phyloP scores from a whole-genome alignment of 2,113 vertebrate species.

The Dasypus novemcinctus region DNA sequence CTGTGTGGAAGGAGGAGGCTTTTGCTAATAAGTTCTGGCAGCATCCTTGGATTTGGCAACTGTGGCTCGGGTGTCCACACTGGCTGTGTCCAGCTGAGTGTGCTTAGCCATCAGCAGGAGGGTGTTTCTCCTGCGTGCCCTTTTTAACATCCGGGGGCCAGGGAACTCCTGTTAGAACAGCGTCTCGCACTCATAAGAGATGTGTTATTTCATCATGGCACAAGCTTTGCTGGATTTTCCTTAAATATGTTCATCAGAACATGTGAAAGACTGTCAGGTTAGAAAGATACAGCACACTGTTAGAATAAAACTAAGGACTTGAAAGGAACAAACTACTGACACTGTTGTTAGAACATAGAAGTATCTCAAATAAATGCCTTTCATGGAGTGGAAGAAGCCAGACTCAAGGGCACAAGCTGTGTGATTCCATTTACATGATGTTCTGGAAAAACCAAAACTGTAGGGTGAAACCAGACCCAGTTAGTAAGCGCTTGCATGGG shows the following conservation, averaged over 20 bases:
- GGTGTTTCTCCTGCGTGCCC: background rate
- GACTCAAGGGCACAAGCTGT: background rate
- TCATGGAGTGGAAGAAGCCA: background rate
- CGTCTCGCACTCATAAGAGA: background rate
- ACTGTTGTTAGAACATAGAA: background rate
- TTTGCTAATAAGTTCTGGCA: constrained; percentile 42
- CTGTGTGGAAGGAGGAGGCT: constrained; percentile 13
- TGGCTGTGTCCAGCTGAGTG: constrained; percentile 27
- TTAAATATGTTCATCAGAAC: background rate
- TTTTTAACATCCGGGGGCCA: background rate
- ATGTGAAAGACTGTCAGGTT: background rate
- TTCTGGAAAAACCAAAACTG: background rate
- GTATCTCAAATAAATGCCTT: background rate
- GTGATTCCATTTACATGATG: background rate
- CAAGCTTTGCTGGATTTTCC: constrained; percentile 6
- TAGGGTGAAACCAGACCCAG: background rate
- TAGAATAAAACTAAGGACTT: background rate
- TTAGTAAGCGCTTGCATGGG: background rate
- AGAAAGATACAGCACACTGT: background rate
- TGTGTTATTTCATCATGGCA: background rate
- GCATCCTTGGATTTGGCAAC: constrained; percentile 10
- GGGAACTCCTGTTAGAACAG: background rate
- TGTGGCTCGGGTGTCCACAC: background rate
- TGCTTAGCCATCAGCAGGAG: constrained; percentile 29
- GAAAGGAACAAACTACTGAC: background rate